These are phyloP conservation scores for Hylomyscus alleni DNA, from an alignment of 2,797 vertebrate genomes.

Conservation along the genomic window DNA sequence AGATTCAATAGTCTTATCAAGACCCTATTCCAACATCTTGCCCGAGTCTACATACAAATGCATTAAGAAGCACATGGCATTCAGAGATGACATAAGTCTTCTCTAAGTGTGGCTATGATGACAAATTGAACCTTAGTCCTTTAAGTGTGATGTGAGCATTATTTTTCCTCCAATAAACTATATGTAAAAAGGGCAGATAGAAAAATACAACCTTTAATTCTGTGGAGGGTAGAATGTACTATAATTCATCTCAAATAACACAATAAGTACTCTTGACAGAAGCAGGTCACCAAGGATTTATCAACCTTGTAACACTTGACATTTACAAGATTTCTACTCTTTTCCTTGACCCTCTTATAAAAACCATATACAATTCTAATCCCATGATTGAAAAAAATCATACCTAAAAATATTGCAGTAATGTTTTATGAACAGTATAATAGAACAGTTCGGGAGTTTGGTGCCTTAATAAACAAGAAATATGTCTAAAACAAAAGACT, in stretches of 20 bases:
- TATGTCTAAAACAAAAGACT: neutral
- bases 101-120: neutral
- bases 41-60: neutral
- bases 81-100: neutral
- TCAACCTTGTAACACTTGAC: neutral
- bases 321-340: neutral
- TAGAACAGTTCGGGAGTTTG: neutral
- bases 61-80: neutral
- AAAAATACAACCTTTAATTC: neutral
- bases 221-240: fast-evolving
- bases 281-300: neutral
- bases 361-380: neutral
- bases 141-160: neutral
- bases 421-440: neutral
- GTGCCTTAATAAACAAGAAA: neutral
- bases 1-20: neutral
- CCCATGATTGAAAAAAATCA: neutral
- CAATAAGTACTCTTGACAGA: neutral
- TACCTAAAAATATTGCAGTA: neutral
- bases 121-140: neutral
- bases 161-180: neutral
- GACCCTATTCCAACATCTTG: neutral
- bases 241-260: neutral
- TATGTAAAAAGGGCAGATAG: neutral
- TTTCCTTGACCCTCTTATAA: neutral